These are phyloP conservation scores for Ephydatia muelleri DNA, from an alignment of 37 sponge, comb jelly and placozoan species.

Conservation along the genomic window DNA sequence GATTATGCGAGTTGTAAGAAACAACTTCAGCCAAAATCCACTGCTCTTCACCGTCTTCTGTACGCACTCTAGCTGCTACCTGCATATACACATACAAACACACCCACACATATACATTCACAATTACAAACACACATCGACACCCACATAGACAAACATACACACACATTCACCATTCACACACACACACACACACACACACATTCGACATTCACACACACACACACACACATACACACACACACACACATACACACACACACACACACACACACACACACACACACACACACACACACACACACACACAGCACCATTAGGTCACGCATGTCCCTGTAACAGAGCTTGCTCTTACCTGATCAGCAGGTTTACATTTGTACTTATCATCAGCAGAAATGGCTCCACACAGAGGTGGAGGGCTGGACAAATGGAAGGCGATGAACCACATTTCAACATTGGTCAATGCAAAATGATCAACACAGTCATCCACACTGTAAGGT, in stretches of 20 bases:
- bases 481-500: neutral
- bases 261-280: too few relatives aligned
- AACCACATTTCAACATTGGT: neutral
- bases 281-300: too few relatives aligned
- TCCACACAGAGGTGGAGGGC: constrained; percentile 91
- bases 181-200: neutral
- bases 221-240: too few relatives aligned
- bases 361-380: constrained; percentile 81
- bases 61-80: constrained; percentile 83
- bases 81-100: constrained; percentile 2
- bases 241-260: too few relatives aligned
- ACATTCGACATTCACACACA: neutral
- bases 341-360: constrained; percentile 62
- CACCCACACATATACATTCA: too few relatives aligned
- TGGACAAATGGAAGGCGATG: too few relatives aligned
- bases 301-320: too few relatives aligned
- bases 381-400: constrained; percentile 86
- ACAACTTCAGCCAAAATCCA: constrained; percentile 98
- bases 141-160: too few relatives aligned
- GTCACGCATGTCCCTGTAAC: too few relatives aligned
- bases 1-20: constrained; percentile 86
- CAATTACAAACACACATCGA: too few relatives aligned
- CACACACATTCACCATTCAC: too few relatives aligned
- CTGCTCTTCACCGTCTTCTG: constrained; percentile 93
- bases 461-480: neutral